Evolutionary conservation across 2,888 invertebrate species (phyloP).

Genomic region (Nomada ruficornis): DNA sequence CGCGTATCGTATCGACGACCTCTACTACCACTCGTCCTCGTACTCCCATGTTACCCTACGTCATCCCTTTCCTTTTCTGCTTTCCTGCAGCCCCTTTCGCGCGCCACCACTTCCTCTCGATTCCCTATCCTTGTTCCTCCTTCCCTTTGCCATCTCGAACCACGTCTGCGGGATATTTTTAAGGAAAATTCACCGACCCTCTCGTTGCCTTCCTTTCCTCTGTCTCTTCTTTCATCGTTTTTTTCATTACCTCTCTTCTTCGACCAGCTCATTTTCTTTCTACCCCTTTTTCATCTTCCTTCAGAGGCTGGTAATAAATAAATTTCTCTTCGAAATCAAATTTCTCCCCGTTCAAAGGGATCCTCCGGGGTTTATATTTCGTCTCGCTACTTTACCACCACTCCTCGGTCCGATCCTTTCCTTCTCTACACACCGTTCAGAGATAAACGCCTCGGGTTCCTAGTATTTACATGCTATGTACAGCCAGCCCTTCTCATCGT

Average conservation of each 20-base stretch:
- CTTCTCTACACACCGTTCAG: slow-evolving; percentile 48
- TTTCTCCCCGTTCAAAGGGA: slow-evolving; percentile 44
- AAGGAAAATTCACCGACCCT: slow-evolving; percentile 74
- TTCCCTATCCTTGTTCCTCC: background rate
- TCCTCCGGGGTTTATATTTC: slow-evolving; percentile 16
- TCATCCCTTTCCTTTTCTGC: slow-evolving; percentile 67
- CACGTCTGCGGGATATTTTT: slow-evolving; percentile 75
- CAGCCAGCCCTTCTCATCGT: slow-evolving; percentile 44
- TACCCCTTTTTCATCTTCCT: slow-evolving; percentile 17
- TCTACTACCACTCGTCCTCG: slow-evolving; percentile 71
- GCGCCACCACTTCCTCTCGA: slow-evolving; percentile 22
- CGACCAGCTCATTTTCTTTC: background rate
- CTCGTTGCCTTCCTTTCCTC: slow-evolving; percentile 48
- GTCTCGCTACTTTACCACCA: slow-evolving; percentile 12
- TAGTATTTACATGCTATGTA: slow-evolving; percentile 67
- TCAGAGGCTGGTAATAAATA: slow-evolving; percentile 13
- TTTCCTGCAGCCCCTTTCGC: slow-evolving; percentile 40
- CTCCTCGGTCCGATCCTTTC: slow-evolving; percentile 42
- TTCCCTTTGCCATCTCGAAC: slow-evolving; percentile 35
- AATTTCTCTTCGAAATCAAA: slow-evolving; percentile 37
- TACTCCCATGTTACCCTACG: slow-evolving; percentile 68
- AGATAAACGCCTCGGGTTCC: slow-evolving; percentile 56
- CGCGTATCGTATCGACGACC: slow-evolving; percentile 83
- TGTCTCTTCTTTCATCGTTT: background rate
- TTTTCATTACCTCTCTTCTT: background rate